Base-by-base conservation (phyloP, 2,113 vertebrate genomes). In the Trogon melanurus region DNA sequence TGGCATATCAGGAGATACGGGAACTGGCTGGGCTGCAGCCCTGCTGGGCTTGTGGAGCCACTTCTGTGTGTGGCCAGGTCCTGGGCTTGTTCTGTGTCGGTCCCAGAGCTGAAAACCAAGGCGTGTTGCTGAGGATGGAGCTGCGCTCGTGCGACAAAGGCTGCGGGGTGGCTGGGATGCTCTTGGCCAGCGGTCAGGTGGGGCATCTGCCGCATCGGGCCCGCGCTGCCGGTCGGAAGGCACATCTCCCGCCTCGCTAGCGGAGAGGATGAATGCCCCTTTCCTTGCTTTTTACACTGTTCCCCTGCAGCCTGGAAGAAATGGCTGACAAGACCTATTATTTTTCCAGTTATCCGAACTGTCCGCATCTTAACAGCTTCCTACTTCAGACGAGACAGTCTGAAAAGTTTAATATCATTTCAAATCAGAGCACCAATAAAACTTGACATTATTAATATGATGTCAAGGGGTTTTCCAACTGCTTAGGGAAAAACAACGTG, bases 381-480 rank as follows among this genome's bases (percentile, higher is more conserved):
- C 84, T 96, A 79, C 97, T 95, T 97, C 85, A 79, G 96, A 76
- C 5, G 69, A 98, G 98, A 97, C 94, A 96, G 92, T 95, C 97
- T 98, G 97, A 96, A 96, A 98, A 98, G 96, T 97, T 98, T 98
- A 98, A 98, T 98, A 98, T 97, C 97, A 73, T 98, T 97, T 98
- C 97, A 97, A 97, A 98, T 96, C 93, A 96, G 97, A 97, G 96
- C 93, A 71, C 97, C 97, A 87, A 98, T 98, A 98, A 98, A 97
- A 98, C 91, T 79, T 98, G 98, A 98, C 97, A 97, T 98, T 97
- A 98, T 98, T 97, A 98, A 98, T 98, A 96, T 72, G 97, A 98
- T 98, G 97, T 98, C 98, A 97, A 98, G 97, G 96, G 89, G 48
- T 79, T 95, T 95, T 90, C 92, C 85, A 95, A 96, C 96, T 97